Conservation (phyloP, 2,113 vertebrate species). For the Puffinus mauretanicus region DNA sequence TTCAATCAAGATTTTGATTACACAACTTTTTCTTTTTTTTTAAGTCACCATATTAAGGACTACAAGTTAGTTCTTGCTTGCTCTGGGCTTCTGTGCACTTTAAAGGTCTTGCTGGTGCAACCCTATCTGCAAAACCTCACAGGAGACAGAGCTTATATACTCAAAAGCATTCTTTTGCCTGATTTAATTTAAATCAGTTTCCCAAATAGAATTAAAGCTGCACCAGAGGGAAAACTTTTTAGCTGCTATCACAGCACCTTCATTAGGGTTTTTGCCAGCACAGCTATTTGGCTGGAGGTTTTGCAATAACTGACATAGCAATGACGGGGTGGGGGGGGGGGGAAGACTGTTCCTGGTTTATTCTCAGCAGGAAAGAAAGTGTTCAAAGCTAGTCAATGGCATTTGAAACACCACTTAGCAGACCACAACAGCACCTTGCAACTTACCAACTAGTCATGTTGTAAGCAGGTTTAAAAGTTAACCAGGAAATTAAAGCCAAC, state of each 20-base stretch:
- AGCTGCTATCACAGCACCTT: constrained; percentile 46
- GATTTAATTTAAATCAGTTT: constrained; percentile 60
- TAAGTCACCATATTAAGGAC: neutral
- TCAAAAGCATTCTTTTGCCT: constrained; percentile 52
- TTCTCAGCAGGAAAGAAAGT: neutral
- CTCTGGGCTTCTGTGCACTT: neutral
- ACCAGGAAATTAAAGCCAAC: neutral
- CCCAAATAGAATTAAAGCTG: constrained; percentile 52
- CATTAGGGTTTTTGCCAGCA: constrained; percentile 47
- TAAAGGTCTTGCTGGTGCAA: constrained; percentile 3
- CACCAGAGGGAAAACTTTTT: constrained; percentile 52
- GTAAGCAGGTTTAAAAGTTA: neutral
- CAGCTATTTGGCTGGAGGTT: constrained; percentile 2
- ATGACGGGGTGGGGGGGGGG: neutral
- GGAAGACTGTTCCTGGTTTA: neutral
- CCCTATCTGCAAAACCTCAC: constrained; percentile 25
- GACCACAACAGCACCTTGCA: neutral
- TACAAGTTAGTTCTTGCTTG: constrained; percentile 40
- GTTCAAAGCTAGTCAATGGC: neutral
- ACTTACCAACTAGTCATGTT: neutral
- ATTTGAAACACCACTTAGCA: neutral
- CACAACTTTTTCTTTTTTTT: neutral
- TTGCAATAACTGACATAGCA: neutral
- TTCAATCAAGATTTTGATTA: neutral
- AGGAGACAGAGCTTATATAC: constrained; percentile 12